Percentiles rank a stretch among this genome's conserved stretches.
These are phyloP conservation scores for Actinia tenebrosa DNA, from an alignment of 64 coral and sea anemone genomes.

Conservation along the genomic window DNA sequence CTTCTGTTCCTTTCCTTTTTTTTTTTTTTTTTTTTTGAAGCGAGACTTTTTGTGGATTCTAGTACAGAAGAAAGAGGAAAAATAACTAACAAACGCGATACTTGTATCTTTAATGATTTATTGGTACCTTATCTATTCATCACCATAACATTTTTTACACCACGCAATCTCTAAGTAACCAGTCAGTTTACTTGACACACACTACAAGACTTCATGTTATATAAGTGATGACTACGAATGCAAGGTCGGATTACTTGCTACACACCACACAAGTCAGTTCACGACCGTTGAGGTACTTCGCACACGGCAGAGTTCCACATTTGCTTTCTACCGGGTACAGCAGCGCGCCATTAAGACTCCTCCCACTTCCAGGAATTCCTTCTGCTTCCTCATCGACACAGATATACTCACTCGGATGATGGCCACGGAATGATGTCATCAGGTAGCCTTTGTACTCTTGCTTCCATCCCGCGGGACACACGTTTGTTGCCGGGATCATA, in stretches of 20 bases:
- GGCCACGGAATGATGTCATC: conserved; percentile 20
- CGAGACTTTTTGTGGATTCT: too few species aligned
- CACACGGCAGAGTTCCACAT: conserved; percentile 42
- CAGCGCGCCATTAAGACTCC: conserved; percentile 24
- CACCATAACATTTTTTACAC: too few species aligned
- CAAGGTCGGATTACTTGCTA: conserved; percentile 20
- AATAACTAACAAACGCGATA: too few species aligned
- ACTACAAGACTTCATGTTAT: conserved; percentile 8
- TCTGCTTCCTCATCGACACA: conserved; percentile 64
- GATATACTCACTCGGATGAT: conserved; percentile 34
- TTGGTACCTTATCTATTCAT: too few species aligned
- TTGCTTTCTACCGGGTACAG: conserved; percentile 37
- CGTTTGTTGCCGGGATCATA: conserved; percentile 49
- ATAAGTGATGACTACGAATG: not conserved
- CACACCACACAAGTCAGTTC: conserved; percentile 68
- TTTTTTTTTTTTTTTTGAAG: too few species aligned
- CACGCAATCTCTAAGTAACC: too few species aligned
- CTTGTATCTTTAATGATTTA: too few species aligned
- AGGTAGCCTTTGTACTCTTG: conserved; percentile 46
- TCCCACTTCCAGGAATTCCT: conserved; percentile 3
- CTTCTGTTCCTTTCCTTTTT: too few species aligned
- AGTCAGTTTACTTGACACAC: conserved; percentile 23
- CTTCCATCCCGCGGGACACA: conserved; percentile 42
- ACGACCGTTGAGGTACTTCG: conserved; percentile 14
- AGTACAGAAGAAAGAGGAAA: too few species aligned